phyloP scores from a whole-genome alignment of 2,113 vertebrate genomes.

The Platysteira castanea region DNA sequence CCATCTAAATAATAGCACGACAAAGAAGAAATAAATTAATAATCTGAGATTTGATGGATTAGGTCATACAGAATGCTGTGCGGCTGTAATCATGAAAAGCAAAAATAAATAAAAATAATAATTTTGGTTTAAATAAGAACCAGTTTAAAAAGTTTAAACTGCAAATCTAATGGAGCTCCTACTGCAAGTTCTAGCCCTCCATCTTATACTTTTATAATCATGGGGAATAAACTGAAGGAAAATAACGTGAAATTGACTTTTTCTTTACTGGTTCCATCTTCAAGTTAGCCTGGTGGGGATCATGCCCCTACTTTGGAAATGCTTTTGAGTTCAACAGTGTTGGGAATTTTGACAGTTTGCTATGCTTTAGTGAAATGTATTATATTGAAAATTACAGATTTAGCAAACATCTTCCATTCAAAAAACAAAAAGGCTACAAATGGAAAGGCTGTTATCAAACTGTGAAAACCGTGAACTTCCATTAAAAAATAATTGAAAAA shows the following conservation, averaged over 20 bases:
- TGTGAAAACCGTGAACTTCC: background rate
- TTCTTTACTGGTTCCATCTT: background rate
- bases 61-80: background rate
- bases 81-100: background rate
- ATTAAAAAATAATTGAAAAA: background rate
- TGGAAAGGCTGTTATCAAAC: background rate
- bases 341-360: background rate
- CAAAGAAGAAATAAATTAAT: constrained; percentile 34
- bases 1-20: constrained; percentile 45
- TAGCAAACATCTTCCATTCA: background rate
- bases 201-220: background rate
- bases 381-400: background rate
- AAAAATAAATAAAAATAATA: background rate
- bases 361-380: background rate
- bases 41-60: background rate
- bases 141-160: background rate
- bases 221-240: background rate
- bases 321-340: background rate
- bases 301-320: background rate
- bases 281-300: background rate
- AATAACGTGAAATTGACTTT: background rate
- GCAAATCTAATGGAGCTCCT: background rate
- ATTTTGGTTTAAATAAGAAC: background rate
- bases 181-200: background rate
- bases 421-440: background rate